Percentiles rank a stretch among this genome's conserved stretches.
Evolutionary conservation across 2,888 invertebrate species (phyloP).

Genomic region (Drosophila mettleri): DNA sequence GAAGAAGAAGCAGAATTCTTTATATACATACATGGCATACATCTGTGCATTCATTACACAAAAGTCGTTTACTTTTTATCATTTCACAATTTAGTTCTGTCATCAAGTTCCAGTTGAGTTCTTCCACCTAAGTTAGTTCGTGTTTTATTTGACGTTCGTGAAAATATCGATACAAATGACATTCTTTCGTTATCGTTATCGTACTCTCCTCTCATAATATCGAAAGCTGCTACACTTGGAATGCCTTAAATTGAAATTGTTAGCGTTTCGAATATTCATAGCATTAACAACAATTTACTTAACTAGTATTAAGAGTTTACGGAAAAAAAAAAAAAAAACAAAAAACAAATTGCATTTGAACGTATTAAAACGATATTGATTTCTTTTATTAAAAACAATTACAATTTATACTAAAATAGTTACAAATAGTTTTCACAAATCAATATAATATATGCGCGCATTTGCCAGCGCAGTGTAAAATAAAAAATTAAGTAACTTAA

Average conservation of each 20-base stretch:
- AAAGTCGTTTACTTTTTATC: constrained; percentile 60
- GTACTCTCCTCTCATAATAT: constrained; percentile 36
- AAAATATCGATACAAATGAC: constrained; percentile 39
- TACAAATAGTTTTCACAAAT: constrained; percentile 66
- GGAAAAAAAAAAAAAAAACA: constrained; percentile 81
- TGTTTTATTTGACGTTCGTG: constrained; percentile 58
- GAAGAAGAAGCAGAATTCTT: constrained; percentile 10
- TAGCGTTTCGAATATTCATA: constrained; percentile 45
- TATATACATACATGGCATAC: constrained; percentile 12
- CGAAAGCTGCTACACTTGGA: constrained; percentile 60
- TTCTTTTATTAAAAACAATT: constrained; percentile 45
- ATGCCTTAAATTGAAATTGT: constrained; percentile 60
- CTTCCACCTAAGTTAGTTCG: constrained; percentile 73
- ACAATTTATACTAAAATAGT: constrained; percentile 45
- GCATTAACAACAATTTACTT: constrained; percentile 50
- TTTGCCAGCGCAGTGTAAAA: constrained; percentile 64
- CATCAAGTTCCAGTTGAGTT: constrained; percentile 76
- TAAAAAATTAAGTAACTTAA: constrained; percentile 31
- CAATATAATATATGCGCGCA: constrained; percentile 42
- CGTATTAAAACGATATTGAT: constrained; percentile 63
- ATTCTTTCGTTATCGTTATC: constrained; percentile 25
- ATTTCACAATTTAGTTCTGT: constrained; percentile 72
- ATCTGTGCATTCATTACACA: constrained; percentile 51
- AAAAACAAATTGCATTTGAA: constrained; percentile 83
- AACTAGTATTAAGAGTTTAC: constrained; percentile 67